Percentiles rank a stretch among this genome's conserved stretches.
Evolutionary conservation across 1,140 invertebrate genomes (phyloP).

Genomic region (Drosophila leontia): DNA sequence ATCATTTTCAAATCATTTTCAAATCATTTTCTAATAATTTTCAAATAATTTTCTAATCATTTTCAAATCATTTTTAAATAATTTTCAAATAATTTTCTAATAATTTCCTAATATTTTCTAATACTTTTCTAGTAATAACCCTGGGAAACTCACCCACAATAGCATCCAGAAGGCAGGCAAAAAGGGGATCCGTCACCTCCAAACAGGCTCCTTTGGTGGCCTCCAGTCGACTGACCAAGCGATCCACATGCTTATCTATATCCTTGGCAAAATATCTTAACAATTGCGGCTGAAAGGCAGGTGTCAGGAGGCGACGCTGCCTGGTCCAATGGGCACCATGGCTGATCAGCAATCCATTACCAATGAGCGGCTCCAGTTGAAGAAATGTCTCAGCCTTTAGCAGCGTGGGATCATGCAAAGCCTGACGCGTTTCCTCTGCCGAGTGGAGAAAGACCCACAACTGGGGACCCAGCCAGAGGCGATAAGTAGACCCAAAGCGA

Average conservation of each 20-base stretch:
- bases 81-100: too few relatives aligned
- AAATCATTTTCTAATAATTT: too few relatives aligned
- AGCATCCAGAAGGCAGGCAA: slow-evolving; percentile 73
- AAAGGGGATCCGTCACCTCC: slow-evolving; percentile 70
- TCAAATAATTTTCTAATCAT: too few relatives aligned
- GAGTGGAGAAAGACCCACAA: slow-evolving; percentile 78
- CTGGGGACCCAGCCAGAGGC: slow-evolving; percentile 73
- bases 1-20: too few relatives aligned
- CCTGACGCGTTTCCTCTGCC: slow-evolving; percentile 72
- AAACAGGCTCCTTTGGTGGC: slow-evolving; percentile 17
- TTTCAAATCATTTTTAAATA: too few relatives aligned
- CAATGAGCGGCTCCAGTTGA: slow-evolving; percentile 67
- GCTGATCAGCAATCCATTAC: slow-evolving; percentile 74
- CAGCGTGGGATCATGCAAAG: slow-evolving; percentile 64
- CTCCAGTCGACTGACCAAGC: slow-evolving; percentile 46
- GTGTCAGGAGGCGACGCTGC: slow-evolving; percentile 68
- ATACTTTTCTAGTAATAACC: too few relatives aligned
- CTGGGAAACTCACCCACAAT: slow-evolving; percentile 62
- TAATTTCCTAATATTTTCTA: too few relatives aligned
- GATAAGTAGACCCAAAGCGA: slow-evolving; percentile 63
- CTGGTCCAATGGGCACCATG: slow-evolving; percentile 64
- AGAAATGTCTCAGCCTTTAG: slow-evolving; percentile 67
- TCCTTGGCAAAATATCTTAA: slow-evolving; percentile 48
- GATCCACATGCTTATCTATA: slow-evolving; percentile 54
- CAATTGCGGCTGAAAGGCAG: slow-evolving; percentile 68